Evolutionary conservation across 1,140 invertebrate species (phyloP).

Genomic region (Neoseiulus cucumeris): DNA sequence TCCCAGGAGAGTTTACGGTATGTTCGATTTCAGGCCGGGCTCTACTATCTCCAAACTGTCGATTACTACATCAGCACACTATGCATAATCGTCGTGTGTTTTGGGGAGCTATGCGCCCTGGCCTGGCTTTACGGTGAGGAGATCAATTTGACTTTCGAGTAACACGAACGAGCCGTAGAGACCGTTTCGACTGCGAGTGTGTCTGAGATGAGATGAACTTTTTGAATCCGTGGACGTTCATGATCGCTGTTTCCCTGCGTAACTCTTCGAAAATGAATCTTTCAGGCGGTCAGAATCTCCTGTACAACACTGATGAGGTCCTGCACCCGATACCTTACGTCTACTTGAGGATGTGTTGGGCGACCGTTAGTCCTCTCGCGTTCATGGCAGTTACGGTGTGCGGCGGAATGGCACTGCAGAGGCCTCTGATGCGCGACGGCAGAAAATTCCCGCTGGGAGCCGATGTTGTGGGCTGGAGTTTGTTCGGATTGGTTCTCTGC

Average conservation of each 20-base stretch:
- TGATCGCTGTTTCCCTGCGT: too few species aligned
- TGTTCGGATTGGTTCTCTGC: conserved; percentile 15
- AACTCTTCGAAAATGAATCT: too few species aligned
- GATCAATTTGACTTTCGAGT: too few species aligned
- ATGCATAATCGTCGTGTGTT: conserved; percentile 71
- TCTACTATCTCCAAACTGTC: conserved; percentile 76
- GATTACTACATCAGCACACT: conserved; percentile 78
- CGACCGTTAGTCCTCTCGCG: conserved; percentile 50
- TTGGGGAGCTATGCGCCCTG: conserved; percentile 72
- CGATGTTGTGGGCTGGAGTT: conserved; percentile 14
- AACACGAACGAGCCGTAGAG: too few species aligned
- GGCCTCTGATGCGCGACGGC: conserved; percentile 5
- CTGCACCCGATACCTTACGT: conserved; percentile 51
- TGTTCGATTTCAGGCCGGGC: conserved; percentile 65
- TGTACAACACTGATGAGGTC: conserved; percentile 65
- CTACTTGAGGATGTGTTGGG: conserved; percentile 68
- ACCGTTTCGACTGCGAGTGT: too few species aligned
- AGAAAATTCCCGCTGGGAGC: conserved; percentile 15
- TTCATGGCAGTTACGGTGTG: conserved; percentile 40
- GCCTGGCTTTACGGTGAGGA: conserved; percentile 61
- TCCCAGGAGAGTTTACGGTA: too few species aligned
- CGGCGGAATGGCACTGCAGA: neutral
- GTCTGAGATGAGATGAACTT: too few species aligned
- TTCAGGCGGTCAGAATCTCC: conserved; percentile 48
- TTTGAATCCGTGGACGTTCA: too few species aligned